Evolutionary conservation across 2,113 vertebrate species (phyloP).

Genomic region (Notothenia coriiceps): DNA sequence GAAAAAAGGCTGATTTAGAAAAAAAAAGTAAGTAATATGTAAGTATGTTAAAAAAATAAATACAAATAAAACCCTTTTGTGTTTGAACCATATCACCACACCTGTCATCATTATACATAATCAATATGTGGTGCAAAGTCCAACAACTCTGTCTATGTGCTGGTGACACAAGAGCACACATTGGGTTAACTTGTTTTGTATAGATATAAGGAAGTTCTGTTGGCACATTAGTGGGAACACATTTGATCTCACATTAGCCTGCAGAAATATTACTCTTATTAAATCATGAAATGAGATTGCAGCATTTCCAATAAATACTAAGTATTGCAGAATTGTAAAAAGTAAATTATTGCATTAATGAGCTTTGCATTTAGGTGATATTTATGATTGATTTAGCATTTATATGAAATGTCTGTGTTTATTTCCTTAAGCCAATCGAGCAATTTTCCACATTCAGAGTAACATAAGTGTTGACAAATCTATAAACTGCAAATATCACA

Average conservation of each 20-base stretch:
- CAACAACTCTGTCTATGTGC: neutral
- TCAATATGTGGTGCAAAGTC: neutral
- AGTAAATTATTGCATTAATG: neutral
- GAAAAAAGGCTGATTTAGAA: neutral
- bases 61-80: too few relatives aligned
- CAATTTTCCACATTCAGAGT: neutral
- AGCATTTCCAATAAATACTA: neutral
- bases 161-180: too few relatives aligned
- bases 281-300: neutral
- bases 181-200: too few relatives aligned
- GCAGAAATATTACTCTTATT: neutral
- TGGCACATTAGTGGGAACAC: neutral
- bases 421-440: neutral
- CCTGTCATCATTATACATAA: neutral
- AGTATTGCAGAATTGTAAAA: neutral
- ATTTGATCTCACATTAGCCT: neutral
- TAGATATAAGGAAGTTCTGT: too few relatives aligned
- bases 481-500: conserved; percentile 6
- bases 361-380: neutral
- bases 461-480: conserved; percentile 7
- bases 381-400: conserved; percentile 7
- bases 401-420: neutral
- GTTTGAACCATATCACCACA: neutral
- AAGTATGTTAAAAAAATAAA: too few relatives aligned
- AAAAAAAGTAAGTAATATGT: too few relatives aligned